Evolutionary conservation across 2,113 vertebrate species (phyloP).

Genomic region (Camelus dromedarius): DNA sequence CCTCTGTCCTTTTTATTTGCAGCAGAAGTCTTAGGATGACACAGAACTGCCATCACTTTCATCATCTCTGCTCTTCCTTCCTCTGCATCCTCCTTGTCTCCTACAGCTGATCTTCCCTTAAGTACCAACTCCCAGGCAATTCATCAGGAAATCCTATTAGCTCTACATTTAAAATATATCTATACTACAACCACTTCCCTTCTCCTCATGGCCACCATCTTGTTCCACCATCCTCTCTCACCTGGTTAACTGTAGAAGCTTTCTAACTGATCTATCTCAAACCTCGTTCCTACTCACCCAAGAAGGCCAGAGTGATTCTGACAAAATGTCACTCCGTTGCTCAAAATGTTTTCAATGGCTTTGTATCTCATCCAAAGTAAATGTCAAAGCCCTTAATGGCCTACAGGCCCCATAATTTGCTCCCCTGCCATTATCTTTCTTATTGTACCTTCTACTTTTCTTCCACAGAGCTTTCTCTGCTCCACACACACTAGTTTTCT

Average conservation of each 20-base stretch:
- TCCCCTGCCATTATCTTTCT: not conserved
- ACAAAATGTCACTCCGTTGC: not conserved
- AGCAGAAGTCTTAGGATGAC: not conserved
- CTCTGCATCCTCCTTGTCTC: not conserved
- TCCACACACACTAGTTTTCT: not conserved
- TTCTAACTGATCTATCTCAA: not conserved
- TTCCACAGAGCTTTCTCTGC: not conserved
- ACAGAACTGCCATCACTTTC: not conserved
- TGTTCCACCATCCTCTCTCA: not conserved
- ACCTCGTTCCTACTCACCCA: not conserved
- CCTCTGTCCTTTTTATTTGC: not conserved
- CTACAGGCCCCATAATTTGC: not conserved
- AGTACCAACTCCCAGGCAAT: not conserved
- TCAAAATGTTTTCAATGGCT: not conserved
- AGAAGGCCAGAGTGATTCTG: not conserved
- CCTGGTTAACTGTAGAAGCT: not conserved
- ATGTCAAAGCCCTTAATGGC: not conserved
- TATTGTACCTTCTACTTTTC: not conserved
- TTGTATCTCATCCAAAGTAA: not conserved
- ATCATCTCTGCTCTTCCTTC: not conserved
- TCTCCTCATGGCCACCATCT: not conserved
- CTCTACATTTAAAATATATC: not conserved
- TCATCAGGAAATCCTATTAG: not conserved
- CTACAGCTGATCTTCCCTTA: not conserved
- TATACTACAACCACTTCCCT: not conserved